phyloP scores from a whole-genome alignment of 2,888 invertebrate genomes.

The Coenonympha arcania region DNA sequence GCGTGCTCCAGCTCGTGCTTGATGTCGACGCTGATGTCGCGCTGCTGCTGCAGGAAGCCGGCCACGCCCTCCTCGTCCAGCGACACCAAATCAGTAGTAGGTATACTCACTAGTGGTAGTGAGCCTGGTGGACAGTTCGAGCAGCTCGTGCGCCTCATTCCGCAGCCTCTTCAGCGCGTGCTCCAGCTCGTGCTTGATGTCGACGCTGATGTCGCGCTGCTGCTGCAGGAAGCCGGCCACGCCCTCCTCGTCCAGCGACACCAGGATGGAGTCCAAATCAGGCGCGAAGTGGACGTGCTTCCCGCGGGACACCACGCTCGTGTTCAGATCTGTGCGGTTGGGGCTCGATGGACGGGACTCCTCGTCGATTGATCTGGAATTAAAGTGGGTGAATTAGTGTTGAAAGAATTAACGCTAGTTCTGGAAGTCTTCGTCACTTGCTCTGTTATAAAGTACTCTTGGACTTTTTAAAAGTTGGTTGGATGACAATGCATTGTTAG shows the following conservation, averaged over 20 bases:
- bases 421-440: too few relatives aligned
- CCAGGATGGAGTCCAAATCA: conserved; percentile 75
- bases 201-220: conserved; percentile 68
- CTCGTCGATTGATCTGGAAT: conserved; percentile 37
- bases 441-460: too few relatives aligned
- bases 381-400: neutral
- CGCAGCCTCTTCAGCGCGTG: conserved; percentile 78
- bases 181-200: conserved; percentile 78
- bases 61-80: conserved; percentile 76
- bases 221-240: conserved; percentile 72
- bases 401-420: too few relatives aligned
- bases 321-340: conserved; percentile 35
- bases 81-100: conserved; percentile 57
- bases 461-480: too few relatives aligned
- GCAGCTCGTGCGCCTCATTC: conserved; percentile 79
- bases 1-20: conserved; percentile 80
- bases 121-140: conserved; percentile 72
- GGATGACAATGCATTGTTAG: too few relatives aligned
- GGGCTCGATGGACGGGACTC: conserved; percentile 43
- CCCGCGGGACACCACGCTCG: conserved; percentile 43
- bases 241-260: conserved; percentile 76
- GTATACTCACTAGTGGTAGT: conserved; percentile 32
- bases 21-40: conserved; percentile 72
- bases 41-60: conserved; percentile 70
- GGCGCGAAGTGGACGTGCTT: conserved; percentile 82